Percentiles rank a stretch among this genome's conserved stretches.
phyloP scores from a whole-genome alignment of 2,113 vertebrate species.

The Isurus oxyrinchus region DNA sequence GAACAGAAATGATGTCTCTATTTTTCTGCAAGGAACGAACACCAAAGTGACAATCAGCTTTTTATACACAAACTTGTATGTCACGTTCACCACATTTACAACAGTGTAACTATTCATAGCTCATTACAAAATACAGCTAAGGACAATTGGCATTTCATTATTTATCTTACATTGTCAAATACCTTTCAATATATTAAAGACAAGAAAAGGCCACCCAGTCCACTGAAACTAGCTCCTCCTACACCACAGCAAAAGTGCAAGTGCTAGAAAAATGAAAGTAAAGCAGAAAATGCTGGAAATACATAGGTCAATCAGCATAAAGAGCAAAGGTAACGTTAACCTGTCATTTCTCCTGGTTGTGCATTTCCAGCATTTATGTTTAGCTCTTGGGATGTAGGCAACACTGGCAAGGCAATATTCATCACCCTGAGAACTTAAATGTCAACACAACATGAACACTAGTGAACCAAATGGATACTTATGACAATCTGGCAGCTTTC shows the following conservation, averaged over 20 bases:
- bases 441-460: not conserved
- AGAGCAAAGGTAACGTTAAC: not conserved
- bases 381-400: not conserved
- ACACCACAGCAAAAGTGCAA: not conserved
- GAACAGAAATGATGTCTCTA: conserved; percentile 58
- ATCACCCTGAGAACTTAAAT: not conserved
- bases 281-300: not conserved
- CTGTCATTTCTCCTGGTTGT: not conserved
- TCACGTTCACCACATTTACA: not conserved
- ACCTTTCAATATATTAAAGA: not conserved
- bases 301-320: not conserved
- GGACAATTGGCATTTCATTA: not conserved
- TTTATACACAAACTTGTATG: not conserved
- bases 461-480: not conserved
- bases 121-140: not conserved
- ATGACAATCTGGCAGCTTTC: not conserved
- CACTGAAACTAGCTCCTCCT: not conserved
- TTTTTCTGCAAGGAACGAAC: conserved; percentile 61
- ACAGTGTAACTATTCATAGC: not conserved
- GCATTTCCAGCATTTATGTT: not conserved
- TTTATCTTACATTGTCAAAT: not conserved
- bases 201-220: not conserved
- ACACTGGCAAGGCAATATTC: not conserved
- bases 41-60: not conserved
- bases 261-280: not conserved